Percentiles rank a stretch among this genome's conserved stretches.
phyloP scores from a whole-genome alignment of 2,113 vertebrate species.

The Gambusia holbrooki region DNA sequence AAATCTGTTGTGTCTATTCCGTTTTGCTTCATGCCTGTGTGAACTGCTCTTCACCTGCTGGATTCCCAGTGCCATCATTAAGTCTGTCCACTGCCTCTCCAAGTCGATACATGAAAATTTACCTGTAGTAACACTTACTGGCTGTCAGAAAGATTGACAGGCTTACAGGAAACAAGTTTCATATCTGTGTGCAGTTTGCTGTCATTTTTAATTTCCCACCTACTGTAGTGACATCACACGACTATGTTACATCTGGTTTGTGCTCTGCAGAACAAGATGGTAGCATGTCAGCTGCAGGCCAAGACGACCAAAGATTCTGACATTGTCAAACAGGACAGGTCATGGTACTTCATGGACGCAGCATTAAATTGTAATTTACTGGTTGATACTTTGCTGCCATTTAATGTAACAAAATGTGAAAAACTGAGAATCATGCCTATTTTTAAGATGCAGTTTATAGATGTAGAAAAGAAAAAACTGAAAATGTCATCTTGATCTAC shows the following conservation, averaged over 20 bases:
- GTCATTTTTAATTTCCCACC: constrained; percentile 66
- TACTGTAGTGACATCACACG: constrained; percentile 43
- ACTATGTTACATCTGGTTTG: constrained; percentile 52
- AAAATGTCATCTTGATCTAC: too few species aligned
- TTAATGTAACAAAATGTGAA: too few species aligned
- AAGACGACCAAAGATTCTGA: constrained; percentile 5
- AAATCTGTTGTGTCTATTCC: too few species aligned
- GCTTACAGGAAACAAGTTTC: constrained; percentile 54
- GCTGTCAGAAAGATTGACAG: constrained; percentile 65
- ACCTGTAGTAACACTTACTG: constrained; percentile 55
- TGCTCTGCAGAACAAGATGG: background rate
- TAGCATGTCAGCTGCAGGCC: constrained; percentile 32
- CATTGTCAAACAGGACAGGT: constrained; percentile 6
- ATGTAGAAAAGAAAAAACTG: too few species aligned
- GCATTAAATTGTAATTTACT: too few species aligned
- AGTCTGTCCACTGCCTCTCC: constrained; percentile 8
- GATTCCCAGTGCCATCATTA: too few species aligned
- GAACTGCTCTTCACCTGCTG: too few species aligned
- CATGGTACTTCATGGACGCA: background rate
- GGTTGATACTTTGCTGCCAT: too few species aligned
- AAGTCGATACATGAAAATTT: constrained; percentile 26
- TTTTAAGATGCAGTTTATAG: too few species aligned
- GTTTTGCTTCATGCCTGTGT: too few species aligned
- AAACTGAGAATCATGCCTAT: too few species aligned
- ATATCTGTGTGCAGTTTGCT: constrained; percentile 28